Base-by-base conservation (phyloP, 1,140 invertebrate species). In the Myzus persicae region DNA sequence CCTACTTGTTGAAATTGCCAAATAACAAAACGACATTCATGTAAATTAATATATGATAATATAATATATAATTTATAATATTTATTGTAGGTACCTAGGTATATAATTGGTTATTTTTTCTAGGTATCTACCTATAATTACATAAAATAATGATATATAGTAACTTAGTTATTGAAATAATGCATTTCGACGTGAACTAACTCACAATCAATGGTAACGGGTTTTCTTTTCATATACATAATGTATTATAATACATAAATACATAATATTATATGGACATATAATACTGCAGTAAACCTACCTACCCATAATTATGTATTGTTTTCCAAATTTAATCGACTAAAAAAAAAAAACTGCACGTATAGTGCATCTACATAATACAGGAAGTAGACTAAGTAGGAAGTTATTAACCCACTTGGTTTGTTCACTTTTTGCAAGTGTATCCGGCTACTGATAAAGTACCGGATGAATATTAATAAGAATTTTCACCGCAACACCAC, bases 311-410 rank as follows among this genome's bases (percentile, higher is more conserved):
- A 88, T 48, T 88, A 36, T 48, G 84, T 87, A 87, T 87, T 87
- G 84, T 87, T 88, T 88, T 51, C 44, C 44, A 88, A 88, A 88
- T 88, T 36, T 22, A 88, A 88, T 88, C n/a, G 18, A 9, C 14
- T 48, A 46, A 87, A 87, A 46, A 44, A n/a, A 46, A 87, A 88
- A 89, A 48, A 88, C 24, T 36, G 87, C 87, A 89, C 84, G 82
- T 51, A 51, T 9, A 89, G 36, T 51, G 87, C 87, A 89, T 51
- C 87, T 38, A 51, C 42, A 20, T 40, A 38, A 51, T 48, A 51
- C 87, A 89, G 87, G 87, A 89, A 89, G 87, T 89, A 51, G 18
- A 89, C 87, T 89, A 89, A 89, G 87, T 89, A 89, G 87, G 87
- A 89, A 89, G 87, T 89, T 89, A 89, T 89, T 89, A 89, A 89